Base-by-base conservation (phyloP, 2,888 invertebrate species). In the Horisme vitalbata region DNA sequence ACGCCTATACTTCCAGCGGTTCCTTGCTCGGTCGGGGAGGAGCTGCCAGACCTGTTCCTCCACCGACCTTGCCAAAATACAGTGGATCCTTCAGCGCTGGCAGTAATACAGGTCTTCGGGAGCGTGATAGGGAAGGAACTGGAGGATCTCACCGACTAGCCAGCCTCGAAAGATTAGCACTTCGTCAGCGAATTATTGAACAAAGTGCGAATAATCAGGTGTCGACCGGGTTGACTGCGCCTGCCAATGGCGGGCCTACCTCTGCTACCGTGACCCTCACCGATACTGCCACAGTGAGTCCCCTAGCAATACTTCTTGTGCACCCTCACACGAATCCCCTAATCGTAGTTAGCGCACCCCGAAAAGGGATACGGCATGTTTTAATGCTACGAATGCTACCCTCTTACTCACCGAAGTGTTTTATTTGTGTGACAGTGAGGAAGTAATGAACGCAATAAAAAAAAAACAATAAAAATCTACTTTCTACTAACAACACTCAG, bases 101-200 rank as follows among this genome's bases (percentile, higher is more conserved):
- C 34, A 93, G 92, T 59, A 92, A 92, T 41, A 92, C 83, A 80
- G 90, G 91, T 41, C 79, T 92, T 31, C 84, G 94, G 48, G 93
- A 92, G 63, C 90, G 94, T 50, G 94, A 94, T 58, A 76, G 88
- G 52, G 94, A 94, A 69, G 92, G 93, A 62, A 87, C 93, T 55
- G 94, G 94, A 61, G 94, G 94, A 65, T 95, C 95, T 41, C 96
- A 95, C 83, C 90, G 93, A 55, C 90, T 96, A 63, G 94, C 95
- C 41, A 95, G 95, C 75, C 91, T 96, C 55, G 96, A 96, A 82
- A 92, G 95, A 74, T 90, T 96, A 71, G 96, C 96, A 32, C 92
- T 95, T 62, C 91, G 95, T 50, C 96, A 96, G 80, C 93, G 95
- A 73, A 93, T 95, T 67, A 93, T 95, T 71, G 95, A 95, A 72